Base-by-base conservation (phyloP, 1,140 invertebrate genomes). In the Aphis craccivora region DNA sequence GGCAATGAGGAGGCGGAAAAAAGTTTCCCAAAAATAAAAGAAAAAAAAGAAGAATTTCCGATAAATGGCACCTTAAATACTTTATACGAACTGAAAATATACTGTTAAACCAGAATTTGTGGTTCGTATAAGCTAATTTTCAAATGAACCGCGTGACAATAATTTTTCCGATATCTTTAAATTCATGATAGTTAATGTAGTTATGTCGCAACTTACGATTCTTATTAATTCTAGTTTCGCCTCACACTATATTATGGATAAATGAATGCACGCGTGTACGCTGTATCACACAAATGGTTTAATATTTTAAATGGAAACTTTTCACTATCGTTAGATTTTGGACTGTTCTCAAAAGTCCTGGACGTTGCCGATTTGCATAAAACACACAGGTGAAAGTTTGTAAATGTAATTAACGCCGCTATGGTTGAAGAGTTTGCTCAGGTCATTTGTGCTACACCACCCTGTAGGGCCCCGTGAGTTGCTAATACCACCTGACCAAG, bases 341-440 rank as follows among this genome's bases (percentile, higher is more conserved):
- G 86, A 48, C 48, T 35, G 48, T 88, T 23, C 18, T 48, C 45
- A 8, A 88, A 88, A 88, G 30, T 88, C 87, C 18, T 35, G 87
- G 30, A 51, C 30, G 86, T 88, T 53, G 45, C 9, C 45, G 87
- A 88, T 88, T 88, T 88, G 51, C 88, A 55, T 55, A 89, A 55
- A 55, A 40, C 51, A 89, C 51, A 40, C 35, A 89, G 51, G 88
- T 89, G 88, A 89, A 53, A 55, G 88, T 89, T 55, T 53, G 88
- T 37, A 40, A 89, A 89, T 25, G 88, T 53, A 55, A 89, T 89
- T 89, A 89, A 89, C 88, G 88, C 88, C 48, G 23, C 48, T 35
- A 37, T 37, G n/a, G 51, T 11, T 22, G n/a, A 23, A 89, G 88
- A 89, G 88, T 89, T 55, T 25, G 51, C 51, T 23, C 48, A 11